Base-by-base conservation (phyloP, 2,888 invertebrate genomes). In the Axea sp. region DNA sequence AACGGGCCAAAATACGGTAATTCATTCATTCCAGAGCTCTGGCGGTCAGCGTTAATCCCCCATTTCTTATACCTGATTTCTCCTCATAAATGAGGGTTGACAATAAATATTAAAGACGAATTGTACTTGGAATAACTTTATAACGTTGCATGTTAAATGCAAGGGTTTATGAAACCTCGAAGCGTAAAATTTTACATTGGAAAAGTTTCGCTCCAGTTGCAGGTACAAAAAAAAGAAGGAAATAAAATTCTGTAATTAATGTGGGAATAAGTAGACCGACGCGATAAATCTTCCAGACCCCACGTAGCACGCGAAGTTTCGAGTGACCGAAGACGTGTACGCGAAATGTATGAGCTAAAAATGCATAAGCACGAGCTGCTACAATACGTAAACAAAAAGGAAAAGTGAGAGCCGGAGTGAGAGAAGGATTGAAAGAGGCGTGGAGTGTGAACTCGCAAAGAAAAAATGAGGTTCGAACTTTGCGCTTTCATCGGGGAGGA, bases 141-240 rank as follows among this genome's bases (percentile, higher is more conserved):
- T 17, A 6, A n/a, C 45, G 39, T 47, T 22, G 47, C 43, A 17
- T 55, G 35, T 55, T 45, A 55, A 57, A 57, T 26, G 39, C 11
- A 49, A 57, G 65, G 28, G 53, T 65, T 65, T 53, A 65, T 65
- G 43, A 67, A 57, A 57, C 51, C 30, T 45, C 24, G 43, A 60
- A 37, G 60, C 51, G 51, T 47, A 62, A 60, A 60, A 62, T 60
- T 49, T 49, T 31, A 49, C 69, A 60, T 69, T 43, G 60, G 24
- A 45, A 69, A 69, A 69, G 57, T 64, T 71, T 62, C 64, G 57
- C 43, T 71, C 71, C 26, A 71, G 71, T 71, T 71, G 45, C 53
- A 33, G 3, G 64, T 45, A 28, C 35, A 62, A 59, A 68, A 67
- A 55, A 51, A 60, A 59, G 49, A 51, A 71, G 41, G 49, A 55